Evolutionary conservation across 2,797 vertebrate species (phyloP).

Genomic region (Pogoniulus pusillus): DNA sequence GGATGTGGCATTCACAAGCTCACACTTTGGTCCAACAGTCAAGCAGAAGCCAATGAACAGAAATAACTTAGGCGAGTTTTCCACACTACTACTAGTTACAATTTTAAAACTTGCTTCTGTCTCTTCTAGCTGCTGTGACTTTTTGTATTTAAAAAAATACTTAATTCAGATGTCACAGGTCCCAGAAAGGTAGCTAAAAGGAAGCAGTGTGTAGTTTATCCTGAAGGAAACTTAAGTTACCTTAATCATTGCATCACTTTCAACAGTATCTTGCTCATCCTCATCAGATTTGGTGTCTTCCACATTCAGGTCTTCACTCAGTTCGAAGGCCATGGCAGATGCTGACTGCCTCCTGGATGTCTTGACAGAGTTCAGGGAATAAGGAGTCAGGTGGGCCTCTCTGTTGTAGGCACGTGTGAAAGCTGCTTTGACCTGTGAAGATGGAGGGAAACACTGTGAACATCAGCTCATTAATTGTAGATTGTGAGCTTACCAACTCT

Average conservation of each 20-base stretch:
- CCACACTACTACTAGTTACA: background rate
- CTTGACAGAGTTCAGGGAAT: conserved; percentile 86
- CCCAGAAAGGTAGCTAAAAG: background rate
- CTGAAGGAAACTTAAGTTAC: conserved; percentile 67
- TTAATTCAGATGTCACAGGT: background rate
- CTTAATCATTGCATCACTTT: conserved; percentile 94
- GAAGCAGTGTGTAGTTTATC: background rate
- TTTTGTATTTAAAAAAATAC: background rate
- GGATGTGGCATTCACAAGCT: background rate
- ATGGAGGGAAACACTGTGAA: background rate
- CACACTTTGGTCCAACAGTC: background rate
- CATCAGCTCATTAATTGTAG: background rate
- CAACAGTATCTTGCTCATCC: conserved; percentile 80
- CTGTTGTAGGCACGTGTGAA: conserved; percentile 95
- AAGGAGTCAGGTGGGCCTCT: conserved; percentile 88
- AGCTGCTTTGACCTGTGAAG: conserved; percentile 90
- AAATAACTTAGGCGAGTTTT: background rate
- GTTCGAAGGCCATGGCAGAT: conserved; percentile 63
- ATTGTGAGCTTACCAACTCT: background rate
- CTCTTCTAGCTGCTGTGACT: background rate
- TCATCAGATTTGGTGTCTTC: conserved; percentile 77
- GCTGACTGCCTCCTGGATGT: conserved; percentile 73
- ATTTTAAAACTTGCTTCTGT: background rate
- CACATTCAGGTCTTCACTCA: conserved; percentile 68
- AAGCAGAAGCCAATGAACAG: background rate